Conservation (phyloP, 2,113 vertebrate genomes). For the Furnarius figulus region DNA sequence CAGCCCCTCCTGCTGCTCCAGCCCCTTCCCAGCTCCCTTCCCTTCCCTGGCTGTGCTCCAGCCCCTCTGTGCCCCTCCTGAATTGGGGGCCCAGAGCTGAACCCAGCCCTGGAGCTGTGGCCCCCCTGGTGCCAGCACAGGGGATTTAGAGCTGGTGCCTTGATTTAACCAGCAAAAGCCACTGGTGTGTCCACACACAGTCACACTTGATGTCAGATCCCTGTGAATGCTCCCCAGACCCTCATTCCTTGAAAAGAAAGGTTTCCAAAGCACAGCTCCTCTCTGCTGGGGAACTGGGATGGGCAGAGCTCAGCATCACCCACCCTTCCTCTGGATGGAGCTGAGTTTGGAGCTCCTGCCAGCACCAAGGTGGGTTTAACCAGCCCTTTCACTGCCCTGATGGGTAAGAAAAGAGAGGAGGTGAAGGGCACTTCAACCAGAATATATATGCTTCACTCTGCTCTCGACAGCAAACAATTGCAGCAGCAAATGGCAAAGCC, state of each 20-base stretch:
- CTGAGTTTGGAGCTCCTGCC: neutral
- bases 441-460: neutral
- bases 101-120: neutral
- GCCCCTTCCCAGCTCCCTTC: neutral
- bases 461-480: neutral
- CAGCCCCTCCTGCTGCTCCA: neutral
- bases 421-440: neutral
- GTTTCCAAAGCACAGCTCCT: neutral
- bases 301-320: neutral
- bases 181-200: accelerated
- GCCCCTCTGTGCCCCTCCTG: neutral
- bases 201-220: neutral
- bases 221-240: no score
- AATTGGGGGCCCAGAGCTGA: neutral
- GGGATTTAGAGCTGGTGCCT: neutral
- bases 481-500: neutral
- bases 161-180: neutral
- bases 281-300: accelerated
- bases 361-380: neutral
- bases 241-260: neutral
- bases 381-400: neutral
- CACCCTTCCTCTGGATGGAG: no score
- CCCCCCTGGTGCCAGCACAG: neutral
- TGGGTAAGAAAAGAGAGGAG: no score
- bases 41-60: neutral